These are phyloP conservation scores for Notoglanidium macrostoma DNA, from an alignment of 2,797 vertebrate species.

Conservation along the genomic window DNA sequence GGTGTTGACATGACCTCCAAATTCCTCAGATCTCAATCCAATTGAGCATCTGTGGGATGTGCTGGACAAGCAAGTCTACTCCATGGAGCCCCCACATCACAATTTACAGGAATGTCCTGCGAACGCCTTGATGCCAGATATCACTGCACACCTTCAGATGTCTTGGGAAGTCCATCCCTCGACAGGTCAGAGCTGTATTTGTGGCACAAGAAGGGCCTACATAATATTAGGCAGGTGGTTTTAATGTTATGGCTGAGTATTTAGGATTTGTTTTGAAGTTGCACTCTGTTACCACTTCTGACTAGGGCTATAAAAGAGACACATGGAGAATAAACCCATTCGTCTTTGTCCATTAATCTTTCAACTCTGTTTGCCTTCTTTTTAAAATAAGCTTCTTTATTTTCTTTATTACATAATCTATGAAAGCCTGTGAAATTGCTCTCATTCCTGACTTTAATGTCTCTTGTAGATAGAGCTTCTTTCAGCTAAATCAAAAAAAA, in stretches of 20 bases:
- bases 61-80: too few species aligned
- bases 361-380: background rate
- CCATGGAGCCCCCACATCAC: too few species aligned
- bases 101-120: too few species aligned
- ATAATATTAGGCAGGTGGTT: too few species aligned
- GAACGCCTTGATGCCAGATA: too few species aligned
- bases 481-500: background rate
- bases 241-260: background rate
- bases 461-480: background rate
- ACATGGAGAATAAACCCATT: background rate
- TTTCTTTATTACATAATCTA: background rate
- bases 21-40: too few species aligned
- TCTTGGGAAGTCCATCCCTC: too few species aligned
- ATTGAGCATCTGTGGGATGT: too few species aligned
- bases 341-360: background rate
- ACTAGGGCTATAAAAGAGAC: background rate
- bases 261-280: background rate
- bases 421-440: background rate
- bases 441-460: background rate
- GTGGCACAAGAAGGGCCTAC: too few species aligned
- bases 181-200: too few species aligned
- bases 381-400: background rate
- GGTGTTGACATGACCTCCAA: too few species aligned
- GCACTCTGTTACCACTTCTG: background rate
- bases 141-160: too few species aligned